A percentile compares a stretch with the other conserved stretches of the same genome.
These are phyloP conservation scores for Diachrysia chrysitis DNA, from an alignment of 2,888 invertebrate species.

Conservation along the genomic window DNA sequence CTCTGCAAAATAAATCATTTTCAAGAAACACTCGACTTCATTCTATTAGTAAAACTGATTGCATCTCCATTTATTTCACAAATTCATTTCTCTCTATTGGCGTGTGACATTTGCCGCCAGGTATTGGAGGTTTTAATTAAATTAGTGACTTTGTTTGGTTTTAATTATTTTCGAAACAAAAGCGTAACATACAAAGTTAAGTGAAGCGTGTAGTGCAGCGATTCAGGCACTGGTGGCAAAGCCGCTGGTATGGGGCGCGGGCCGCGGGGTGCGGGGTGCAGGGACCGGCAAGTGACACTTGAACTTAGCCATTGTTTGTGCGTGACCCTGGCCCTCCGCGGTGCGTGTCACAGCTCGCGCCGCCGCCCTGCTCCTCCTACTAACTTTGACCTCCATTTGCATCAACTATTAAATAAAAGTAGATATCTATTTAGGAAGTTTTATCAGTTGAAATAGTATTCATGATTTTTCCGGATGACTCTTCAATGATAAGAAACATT, in stretches of 20 bases:
- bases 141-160: background rate
- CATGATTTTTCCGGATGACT: conserved; percentile 21
- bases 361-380: background rate
- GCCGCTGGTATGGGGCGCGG: background rate
- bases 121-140: background rate
- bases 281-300: background rate
- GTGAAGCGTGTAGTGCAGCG: conserved; percentile 2
- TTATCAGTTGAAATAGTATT: conserved; percentile 22
- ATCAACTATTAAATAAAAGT: background rate
- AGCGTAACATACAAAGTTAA: background rate
- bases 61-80: background rate
- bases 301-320: conserved; percentile 1
- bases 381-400: background rate
- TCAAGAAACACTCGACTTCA: background rate
- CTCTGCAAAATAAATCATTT: background rate
- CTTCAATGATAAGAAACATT: conserved; percentile 23
- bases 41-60: background rate
- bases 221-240: background rate
- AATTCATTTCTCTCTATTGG: background rate
- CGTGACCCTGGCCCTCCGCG: conserved; percentile 4
- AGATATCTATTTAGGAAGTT: conserved; percentile 7
- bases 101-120: background rate
- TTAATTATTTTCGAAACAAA: background rate
- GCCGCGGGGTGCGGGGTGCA: background rate
- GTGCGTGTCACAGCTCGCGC: background rate